Evolutionary conservation across 1,140 invertebrate species (phyloP), one percentile per base, ranked within the genome.

Genomic region (Rhagoletis pomonella): DNA sequence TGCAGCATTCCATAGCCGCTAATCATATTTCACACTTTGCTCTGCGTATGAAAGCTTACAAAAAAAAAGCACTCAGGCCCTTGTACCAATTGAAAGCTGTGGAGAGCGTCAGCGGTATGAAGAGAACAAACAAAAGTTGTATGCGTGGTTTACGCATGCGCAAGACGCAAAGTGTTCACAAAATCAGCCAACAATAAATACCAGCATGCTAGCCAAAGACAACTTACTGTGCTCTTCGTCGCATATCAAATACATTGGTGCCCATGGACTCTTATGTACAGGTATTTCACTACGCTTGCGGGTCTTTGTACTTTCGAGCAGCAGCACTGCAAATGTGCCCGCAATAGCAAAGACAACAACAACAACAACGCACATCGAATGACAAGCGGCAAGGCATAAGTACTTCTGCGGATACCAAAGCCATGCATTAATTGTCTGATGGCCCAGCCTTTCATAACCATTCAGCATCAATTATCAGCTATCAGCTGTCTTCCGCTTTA

Each of bases 401-500:
- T 55, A 2, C 50, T 55, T 55, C 50, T 55, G 10, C 2, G 1
- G 50, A 55, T 55, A 55, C 10, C 5, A 7, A 55, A 29, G 29
- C 29, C 2, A 55, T 55, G 10, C 50, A 55, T 2, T 55, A 5
- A 10, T 29, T 55, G 10, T 55, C 1, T 55, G 10, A 55, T 10
- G 19, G 17, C 4, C 19, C 29, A 29, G 17, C n/a, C 64, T 44
- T 42, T 44, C 42, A 73, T 73, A 4, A 42, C 2, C 29, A 29
- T 29, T 47, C 39, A 4, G 14, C 67, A n/a, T 5, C 67, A 73
- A 17, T 14, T 39, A 73, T 73, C 42, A 44, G 67, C 42, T 47
- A 42, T 44, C n/a, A n/a, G n/a, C n/a, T n/a, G n/a, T n/a, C 67
- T 73, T 73, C 67, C 42, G 67, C 67, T 73, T 73, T n/a, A 47